Conservation (phyloP, 23 tunicate genomes). For the Halocynthia aurantium region DNA sequence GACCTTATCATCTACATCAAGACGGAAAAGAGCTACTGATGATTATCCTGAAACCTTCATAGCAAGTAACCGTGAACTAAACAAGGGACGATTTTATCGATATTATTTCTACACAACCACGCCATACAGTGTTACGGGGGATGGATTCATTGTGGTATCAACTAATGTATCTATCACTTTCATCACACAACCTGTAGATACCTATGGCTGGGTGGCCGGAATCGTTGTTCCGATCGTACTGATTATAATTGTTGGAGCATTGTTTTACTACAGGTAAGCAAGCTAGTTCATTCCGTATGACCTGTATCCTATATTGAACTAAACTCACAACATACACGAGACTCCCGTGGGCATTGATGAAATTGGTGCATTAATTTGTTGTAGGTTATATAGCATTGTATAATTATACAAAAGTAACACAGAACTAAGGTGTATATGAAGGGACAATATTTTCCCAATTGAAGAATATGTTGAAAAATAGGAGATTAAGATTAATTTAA, state of each 20-base stretch:
- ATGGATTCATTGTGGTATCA: not conserved
- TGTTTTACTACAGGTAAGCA: not conserved
- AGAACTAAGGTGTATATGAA: no score
- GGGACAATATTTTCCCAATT: no score
- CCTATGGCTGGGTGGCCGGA: slow-evolving; percentile 14
- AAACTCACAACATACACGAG: no score
- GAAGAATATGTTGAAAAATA: no score
- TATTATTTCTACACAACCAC: slow-evolving; percentile 8
- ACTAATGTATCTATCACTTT: not conserved
- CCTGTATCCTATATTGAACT: no score
- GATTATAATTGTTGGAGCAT: not conserved
- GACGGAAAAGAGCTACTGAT: not conserved
- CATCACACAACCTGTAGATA: not conserved
- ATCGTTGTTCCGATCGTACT: slow-evolving; percentile 17
- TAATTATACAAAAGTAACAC: no score
- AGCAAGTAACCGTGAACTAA: not conserved
- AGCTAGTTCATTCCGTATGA: no score
- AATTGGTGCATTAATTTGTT: no score
- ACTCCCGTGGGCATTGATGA: no score
- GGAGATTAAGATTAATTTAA: no score
- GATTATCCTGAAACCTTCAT: not conserved
- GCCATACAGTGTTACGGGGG: not conserved
- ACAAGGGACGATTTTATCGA: slow-evolving; percentile 3
- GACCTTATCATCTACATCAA: not conserved
- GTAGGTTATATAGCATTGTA: no score